These are phyloP conservation scores for Glaucomys volans DNA, from an alignment of 2,113 vertebrate species.

Conservation along the genomic window DNA sequence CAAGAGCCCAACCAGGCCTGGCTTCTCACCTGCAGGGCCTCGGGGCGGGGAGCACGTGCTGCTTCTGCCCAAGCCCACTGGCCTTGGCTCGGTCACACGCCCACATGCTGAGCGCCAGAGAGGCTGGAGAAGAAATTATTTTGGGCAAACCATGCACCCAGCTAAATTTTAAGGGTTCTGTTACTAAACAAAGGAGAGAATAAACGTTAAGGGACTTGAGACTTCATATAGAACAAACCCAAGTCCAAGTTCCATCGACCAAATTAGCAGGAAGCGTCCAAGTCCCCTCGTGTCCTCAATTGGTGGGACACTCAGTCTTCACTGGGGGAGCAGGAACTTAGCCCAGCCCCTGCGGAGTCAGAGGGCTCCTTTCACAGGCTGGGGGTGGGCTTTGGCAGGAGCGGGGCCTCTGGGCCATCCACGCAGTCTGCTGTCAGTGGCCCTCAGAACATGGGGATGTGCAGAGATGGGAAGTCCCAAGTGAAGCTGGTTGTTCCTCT, in stretches of 20 bases:
- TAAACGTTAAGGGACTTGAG: not conserved
- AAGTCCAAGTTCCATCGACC: not conserved
- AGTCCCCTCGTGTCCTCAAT: not conserved
- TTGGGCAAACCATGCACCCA: no score
- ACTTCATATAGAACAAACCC: not conserved
- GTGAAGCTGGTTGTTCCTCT: not conserved
- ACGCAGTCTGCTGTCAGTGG: not conserved
- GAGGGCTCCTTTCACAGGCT: not conserved
- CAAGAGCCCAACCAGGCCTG: no score
- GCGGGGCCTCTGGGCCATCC: not conserved
- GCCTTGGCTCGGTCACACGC: rapidly evolving
- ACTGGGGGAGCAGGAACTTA: not conserved
- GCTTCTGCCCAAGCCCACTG: not conserved
- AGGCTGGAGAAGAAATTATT: no score
- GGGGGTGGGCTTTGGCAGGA: not conserved
- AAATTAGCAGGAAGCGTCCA: not conserved
- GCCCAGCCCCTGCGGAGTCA: not conserved
- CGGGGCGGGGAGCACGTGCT: rapidly evolving
- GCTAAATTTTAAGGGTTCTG: not conserved
- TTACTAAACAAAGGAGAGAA: not conserved
- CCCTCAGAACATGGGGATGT: not conserved
- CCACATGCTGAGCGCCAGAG: not conserved
- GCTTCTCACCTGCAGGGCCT: not conserved
- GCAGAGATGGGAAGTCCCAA: not conserved
- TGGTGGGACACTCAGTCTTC: not conserved